Base-by-base conservation (phyloP, 2,797 vertebrate genomes). In the Scleropages formosus region DNA sequence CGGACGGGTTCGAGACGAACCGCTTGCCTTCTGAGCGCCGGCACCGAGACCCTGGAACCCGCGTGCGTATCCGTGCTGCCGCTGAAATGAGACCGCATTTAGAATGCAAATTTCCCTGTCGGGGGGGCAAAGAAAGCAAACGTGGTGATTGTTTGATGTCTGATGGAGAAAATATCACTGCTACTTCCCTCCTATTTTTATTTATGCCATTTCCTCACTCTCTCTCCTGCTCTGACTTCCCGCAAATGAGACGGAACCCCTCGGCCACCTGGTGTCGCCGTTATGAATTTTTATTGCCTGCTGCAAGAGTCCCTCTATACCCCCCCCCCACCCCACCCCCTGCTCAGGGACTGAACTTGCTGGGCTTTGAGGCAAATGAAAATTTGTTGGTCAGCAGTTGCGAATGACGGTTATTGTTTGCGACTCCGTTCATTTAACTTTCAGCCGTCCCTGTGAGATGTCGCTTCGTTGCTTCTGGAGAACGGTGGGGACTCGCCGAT, bases 201-300 rank as follows among this genome's bases (percentile, higher is more conserved):
- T 73, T 75, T 27, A 71, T 22, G 39, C 39, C 18, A 24, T 4
- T 16, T 0, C 75, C 20, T 81, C 78, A 61, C 61, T 46, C 11
- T 72, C 73, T 77, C 64, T 24, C 26, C 79, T 71, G 78, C 73
- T 78, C 75, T 76, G 80, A 79, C 77, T 77, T 69, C 71, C 80
- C 85, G 82, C 85, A 89, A 85, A 86, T 90, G 83, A 66, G 63
- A 81, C 79, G 82, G 71, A 85, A 82, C 83, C 82, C 80, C 60
- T 39, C 39, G n/a, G 58, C 46, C 47, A 67, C 16, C 73, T 61
- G 31, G 20, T 70, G 73, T 56, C 73, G 63, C 51, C 26, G 77
- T 80, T 84, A 75, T 80, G 86, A 87, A 90, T 91, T 87, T 84
- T 82, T 87, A 88, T 88, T 80, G 0, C 80, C 88, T 89, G 77